Evolutionary conservation across 2,888 invertebrate genomes (phyloP).

Genomic region (Archips xylosteana): DNA sequence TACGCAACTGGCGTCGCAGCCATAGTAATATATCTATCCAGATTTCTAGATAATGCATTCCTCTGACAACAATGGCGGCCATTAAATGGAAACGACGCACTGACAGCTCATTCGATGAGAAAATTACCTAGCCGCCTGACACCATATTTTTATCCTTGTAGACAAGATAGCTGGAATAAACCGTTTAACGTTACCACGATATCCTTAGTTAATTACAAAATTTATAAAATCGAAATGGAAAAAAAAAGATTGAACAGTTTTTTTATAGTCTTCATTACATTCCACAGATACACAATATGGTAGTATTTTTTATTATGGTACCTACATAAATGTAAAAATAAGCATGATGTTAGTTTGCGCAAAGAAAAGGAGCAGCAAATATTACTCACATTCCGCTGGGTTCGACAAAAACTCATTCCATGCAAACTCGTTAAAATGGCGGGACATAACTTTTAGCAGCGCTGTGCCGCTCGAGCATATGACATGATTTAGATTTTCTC

Average conservation of each 20-base stretch:
- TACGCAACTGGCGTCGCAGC: neutral
- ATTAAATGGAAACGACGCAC: constrained; percentile 33
- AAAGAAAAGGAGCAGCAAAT: neutral
- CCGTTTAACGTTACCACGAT: neutral
- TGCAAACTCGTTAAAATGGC: constrained; percentile 2
- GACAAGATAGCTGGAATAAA: neutral
- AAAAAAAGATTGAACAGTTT: too few relatives aligned
- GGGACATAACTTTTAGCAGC: constrained; percentile 6
- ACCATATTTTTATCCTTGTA: constrained; percentile 2
- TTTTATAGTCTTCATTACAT: too few relatives aligned
- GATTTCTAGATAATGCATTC: constrained; percentile 18
- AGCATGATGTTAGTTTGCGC: neutral
- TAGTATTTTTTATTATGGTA: too few relatives aligned
- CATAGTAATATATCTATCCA: neutral
- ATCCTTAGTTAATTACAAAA: neutral
- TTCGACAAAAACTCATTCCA: constrained; percentile 1
- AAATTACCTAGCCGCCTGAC: constrained; percentile 27
- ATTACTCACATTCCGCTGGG: neutral
- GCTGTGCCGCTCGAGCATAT: neutral
- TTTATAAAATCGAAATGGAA: too few relatives aligned
- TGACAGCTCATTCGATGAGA: constrained; percentile 33
- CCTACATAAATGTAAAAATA: too few relatives aligned
- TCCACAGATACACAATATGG: too few relatives aligned
- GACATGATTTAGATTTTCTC: constrained; percentile 9
- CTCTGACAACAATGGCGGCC: constrained; percentile 29